Evolutionary conservation across 2,888 invertebrate species (phyloP), one percentile per base, ranked within the genome.

Genomic region (Leptinotarsa rubiginosa): DNA sequence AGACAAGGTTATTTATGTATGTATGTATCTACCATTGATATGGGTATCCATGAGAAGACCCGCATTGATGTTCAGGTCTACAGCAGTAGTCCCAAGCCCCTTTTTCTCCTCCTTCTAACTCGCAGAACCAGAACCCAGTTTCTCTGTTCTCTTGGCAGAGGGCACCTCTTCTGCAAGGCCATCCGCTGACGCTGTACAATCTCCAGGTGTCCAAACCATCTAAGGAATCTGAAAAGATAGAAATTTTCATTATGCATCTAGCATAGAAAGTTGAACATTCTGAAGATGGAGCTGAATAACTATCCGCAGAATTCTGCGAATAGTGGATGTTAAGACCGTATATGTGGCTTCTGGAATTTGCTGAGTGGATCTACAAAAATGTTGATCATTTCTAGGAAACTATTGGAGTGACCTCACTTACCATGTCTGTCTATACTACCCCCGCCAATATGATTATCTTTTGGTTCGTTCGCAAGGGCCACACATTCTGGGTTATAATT

Each of bases 61-160:
- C 96, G 85, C 96, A 96, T 69, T 93, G 92, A 85, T 96, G 95
- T 50, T 92, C 92, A 0, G 95, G 93, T 41, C 94, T 91, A 82
- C 96, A 96, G 84, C 96, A 96, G 83, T 96, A 96, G 84, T 96
- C 96, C 96, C 96, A 96, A 1, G 92, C 90, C 10, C 92, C 93
- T 80, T 89, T 86, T 81, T 92, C 92, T 0, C 91, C 90, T 0
- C 92, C 93, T 79, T 95, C 95, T 0, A 94, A 91, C 81, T 96
- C 95, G 81, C 96, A 96, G 18, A 93, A 94, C 93, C 95, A 96
- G 83, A 96, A 95, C 0, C 95, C 95, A 0, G 92, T 93, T 15
- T 94, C 89, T 4, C 90, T 87, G 85, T 96, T 95, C 86, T 93
- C 92, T 41, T 92, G 91, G 81, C 96, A 96, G 10, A 87, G 85